These are phyloP conservation scores for Leptogaster cylindrica DNA, from an alignment of 2,888 invertebrate genomes.

Conservation along the genomic window DNA sequence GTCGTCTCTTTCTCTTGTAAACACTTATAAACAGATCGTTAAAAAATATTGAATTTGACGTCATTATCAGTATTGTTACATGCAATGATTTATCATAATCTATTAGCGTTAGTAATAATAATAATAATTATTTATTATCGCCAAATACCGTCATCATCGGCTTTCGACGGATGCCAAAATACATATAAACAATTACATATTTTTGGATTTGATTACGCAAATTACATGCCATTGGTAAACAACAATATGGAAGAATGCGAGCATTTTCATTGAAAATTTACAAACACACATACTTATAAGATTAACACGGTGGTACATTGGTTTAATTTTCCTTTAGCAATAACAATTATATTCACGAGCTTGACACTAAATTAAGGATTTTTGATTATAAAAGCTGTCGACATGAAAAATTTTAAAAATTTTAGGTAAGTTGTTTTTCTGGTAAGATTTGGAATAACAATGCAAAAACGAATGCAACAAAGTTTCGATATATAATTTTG, in stretches of 20 bases:
- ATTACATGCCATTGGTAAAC: neutral
- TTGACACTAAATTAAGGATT: neutral
- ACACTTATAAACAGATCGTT: slow-evolving; percentile 19
- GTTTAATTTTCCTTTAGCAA: slow-evolving; percentile 20
- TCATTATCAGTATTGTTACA: slow-evolving; percentile 4
- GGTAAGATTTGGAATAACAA: neutral
- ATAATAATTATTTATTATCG: slow-evolving; percentile 22
- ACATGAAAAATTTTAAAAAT: too few species aligned
- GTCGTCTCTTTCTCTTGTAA: slow-evolving; percentile 16
- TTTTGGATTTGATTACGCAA: neutral
- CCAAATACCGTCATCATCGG: slow-evolving; percentile 3
- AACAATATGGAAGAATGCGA: slow-evolving; percentile 9
- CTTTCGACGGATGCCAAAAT: slow-evolving; percentile 5
- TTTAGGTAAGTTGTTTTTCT: too few species aligned
- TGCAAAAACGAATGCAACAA: too few species aligned
- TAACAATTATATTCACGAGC: slow-evolving; percentile 12
- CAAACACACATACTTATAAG: slow-evolving; percentile 16
- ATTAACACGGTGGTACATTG: slow-evolving; percentile 33
- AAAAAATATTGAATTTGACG: slow-evolving; percentile 17
- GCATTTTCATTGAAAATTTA: slow-evolving; percentile 24
- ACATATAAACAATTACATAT: too few species aligned
- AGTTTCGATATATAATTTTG: too few species aligned
- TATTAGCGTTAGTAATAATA: slow-evolving; percentile 2
- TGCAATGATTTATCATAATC: neutral
- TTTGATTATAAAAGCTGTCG: too few species aligned